Percentiles rank a stretch among this genome's conserved stretches.
phyloP scores from a whole-genome alignment of 2,797 vertebrate genomes.

The Hephaestus fuliginosus region DNA sequence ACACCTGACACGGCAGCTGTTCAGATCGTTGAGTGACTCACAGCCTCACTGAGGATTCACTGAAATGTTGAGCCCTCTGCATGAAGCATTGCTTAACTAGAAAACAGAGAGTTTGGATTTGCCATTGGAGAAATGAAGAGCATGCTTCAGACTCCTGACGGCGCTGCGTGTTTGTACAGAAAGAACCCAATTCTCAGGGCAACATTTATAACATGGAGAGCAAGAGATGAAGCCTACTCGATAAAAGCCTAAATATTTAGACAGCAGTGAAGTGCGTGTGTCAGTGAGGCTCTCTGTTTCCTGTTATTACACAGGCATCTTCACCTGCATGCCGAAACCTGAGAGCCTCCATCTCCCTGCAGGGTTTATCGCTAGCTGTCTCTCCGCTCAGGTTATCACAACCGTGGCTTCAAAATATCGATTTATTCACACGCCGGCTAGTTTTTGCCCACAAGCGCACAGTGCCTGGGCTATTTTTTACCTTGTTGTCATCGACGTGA shows the following conservation, averaged over 20 bases:
- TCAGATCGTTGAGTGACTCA: slow-evolving; percentile 76
- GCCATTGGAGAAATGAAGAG: slow-evolving; percentile 3
- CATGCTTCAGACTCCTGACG: background rate
- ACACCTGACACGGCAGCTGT: slow-evolving; percentile 80
- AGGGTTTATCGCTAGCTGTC: slow-evolving; percentile 33
- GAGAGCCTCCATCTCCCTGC: slow-evolving; percentile 39
- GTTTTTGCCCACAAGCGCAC: slow-evolving; percentile 34
- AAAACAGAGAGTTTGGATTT: slow-evolving; percentile 41
- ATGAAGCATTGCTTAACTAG: slow-evolving; percentile 21
- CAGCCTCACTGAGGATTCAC: slow-evolving; percentile 48
- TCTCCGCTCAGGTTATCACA: slow-evolving; percentile 49
- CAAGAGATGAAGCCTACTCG: slow-evolving; percentile 1
- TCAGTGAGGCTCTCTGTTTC: slow-evolving; percentile 28
- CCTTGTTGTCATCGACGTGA: slow-evolving; percentile 38
- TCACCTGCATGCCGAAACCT: slow-evolving; percentile 45
- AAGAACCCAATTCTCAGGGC: background rate
- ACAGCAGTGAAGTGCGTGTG: slow-evolving; percentile 43
- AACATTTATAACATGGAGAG: background rate
- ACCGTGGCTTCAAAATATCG: slow-evolving; percentile 60
- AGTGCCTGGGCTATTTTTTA: slow-evolving; percentile 21
- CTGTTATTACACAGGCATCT: slow-evolving; percentile 44
- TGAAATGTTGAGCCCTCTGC: slow-evolving; percentile 36
- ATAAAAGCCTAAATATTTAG: slow-evolving; percentile 62
- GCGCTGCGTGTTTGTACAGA: background rate
- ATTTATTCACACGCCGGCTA: slow-evolving; percentile 50